Conservation (phyloP, 2,797 vertebrate genomes). For the Pangasius krempfi region DNA sequence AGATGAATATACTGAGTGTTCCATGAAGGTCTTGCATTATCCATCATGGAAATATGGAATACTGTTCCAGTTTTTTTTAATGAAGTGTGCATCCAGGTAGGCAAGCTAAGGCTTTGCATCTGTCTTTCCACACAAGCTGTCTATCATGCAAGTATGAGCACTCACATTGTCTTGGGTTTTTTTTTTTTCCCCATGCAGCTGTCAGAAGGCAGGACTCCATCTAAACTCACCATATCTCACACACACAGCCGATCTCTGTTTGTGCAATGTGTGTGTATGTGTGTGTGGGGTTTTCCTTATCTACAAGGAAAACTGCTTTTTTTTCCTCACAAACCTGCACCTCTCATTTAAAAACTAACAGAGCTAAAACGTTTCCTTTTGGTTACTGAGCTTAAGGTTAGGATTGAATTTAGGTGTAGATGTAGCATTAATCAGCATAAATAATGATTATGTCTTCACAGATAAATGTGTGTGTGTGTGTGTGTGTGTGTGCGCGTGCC, state of each 20-base stretch:
- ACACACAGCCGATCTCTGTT: conserved; percentile 9
- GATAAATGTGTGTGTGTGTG: not conserved
- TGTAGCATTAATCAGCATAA: not conserved
- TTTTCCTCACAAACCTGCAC: not conserved
- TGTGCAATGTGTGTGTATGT: not conserved
- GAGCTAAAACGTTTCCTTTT: not conserved
- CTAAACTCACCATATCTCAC: not conserved
- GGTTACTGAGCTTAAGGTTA: not conserved
- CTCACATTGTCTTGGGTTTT: not conserved
- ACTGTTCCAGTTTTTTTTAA: not conserved
- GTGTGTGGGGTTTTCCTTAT: not conserved
- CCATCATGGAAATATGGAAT: not conserved
- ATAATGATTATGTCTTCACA: not conserved
- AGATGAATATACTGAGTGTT: not conserved
- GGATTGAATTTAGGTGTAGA: not conserved
- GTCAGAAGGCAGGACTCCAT: conserved; percentile 24
- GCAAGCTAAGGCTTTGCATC: not conserved
- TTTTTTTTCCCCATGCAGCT: conserved; percentile 24
- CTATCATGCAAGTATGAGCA: not conserved
- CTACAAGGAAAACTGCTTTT: not conserved
- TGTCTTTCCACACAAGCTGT: conserved; percentile 14
- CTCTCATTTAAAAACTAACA: not conserved
- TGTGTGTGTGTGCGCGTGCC: not conserved
- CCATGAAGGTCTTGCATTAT: not conserved
- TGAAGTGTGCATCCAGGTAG: not conserved